phyloP scores from a whole-genome alignment of 2,888 invertebrate genomes.

The Tenthredo notha region DNA sequence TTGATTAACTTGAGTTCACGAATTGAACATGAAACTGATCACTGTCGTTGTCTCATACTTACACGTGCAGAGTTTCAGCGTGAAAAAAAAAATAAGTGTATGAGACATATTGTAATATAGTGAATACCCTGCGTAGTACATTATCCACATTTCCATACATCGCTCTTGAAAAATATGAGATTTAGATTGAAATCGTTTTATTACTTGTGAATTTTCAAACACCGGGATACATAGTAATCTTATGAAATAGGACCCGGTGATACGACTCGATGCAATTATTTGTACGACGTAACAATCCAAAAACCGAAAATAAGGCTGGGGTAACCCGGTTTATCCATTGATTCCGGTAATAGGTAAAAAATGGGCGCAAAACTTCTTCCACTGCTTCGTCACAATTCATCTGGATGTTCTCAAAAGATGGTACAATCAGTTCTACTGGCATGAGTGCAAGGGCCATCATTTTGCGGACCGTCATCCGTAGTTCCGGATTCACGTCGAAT shows the following conservation, averaged over 20 bases:
- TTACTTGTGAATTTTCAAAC: constrained; percentile 24
- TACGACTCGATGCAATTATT: constrained; percentile 19
- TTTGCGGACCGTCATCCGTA: too few species aligned
- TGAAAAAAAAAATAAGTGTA: neutral
- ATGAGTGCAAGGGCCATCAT: too few species aligned
- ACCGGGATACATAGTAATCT: neutral
- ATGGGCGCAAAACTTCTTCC: too few species aligned
- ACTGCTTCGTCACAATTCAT: too few species aligned
- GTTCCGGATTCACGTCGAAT: too few species aligned
- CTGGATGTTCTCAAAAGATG: too few species aligned
- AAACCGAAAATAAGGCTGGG: constrained; percentile 21
- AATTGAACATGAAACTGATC: constrained; percentile 7
- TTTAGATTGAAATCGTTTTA: neutral
- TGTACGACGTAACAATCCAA: neutral
- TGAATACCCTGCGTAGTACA: constrained; percentile 1
- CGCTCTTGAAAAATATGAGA: neutral
- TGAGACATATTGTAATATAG: neutral
- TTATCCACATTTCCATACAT: neutral
- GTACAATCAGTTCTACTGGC: too few species aligned
- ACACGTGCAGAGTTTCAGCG: neutral
- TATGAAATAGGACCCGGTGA: neutral
- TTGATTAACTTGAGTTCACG: neutral
- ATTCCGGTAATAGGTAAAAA: too few species aligned
- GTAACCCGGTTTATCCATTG: too few species aligned
- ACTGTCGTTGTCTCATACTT: neutral